phyloP scores from a whole-genome alignment of 30 jellyfish, hydroid and myxozoan species.

The Catostylus mosaicus region DNA sequence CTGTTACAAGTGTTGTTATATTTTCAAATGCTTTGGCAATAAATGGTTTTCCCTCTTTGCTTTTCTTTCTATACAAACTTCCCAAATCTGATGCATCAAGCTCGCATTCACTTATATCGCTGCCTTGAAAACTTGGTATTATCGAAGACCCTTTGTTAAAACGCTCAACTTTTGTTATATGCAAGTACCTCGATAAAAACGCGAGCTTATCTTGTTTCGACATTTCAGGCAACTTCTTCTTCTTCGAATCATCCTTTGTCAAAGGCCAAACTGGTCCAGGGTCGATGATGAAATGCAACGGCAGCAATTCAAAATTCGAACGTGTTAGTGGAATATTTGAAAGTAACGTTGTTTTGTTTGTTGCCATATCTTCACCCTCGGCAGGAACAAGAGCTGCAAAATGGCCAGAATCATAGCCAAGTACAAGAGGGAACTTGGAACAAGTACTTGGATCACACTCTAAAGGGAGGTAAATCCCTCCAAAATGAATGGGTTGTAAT shows the following conservation, averaged over 20 bases:
- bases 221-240: conserved; percentile 42
- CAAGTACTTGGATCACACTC: conserved; percentile 66
- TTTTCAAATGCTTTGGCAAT: conserved; percentile 56
- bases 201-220: conserved; percentile 52
- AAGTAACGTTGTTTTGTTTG: conserved; percentile 37
- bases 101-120: conserved; percentile 13
- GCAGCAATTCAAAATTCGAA: conserved; percentile 41
- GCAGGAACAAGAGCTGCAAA: conserved; percentile 96
- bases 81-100: conserved; percentile 46
- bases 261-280: conserved; percentile 79
- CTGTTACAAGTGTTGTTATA: conserved; percentile 40
- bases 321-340: conserved; percentile 70
- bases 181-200: conserved; percentile 58
- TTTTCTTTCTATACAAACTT: conserved; percentile 14
- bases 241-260: conserved; percentile 68
- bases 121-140: conserved; percentile 27
- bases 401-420: conserved; percentile 93
- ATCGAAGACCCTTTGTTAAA: conserved; percentile 10
- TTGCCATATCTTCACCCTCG: conserved; percentile 76
- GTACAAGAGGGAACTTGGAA: conserved; percentile 84
- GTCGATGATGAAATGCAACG: conserved; percentile 68
- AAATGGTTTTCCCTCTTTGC: conserved; percentile 45
- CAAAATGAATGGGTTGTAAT: conserved; percentile 82
- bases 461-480: conserved; percentile 88
- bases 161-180: conserved; percentile 57